These are phyloP conservation scores for Drosophila bunnanda DNA, from an alignment of 2,888 invertebrate species.

Conservation along the genomic window DNA sequence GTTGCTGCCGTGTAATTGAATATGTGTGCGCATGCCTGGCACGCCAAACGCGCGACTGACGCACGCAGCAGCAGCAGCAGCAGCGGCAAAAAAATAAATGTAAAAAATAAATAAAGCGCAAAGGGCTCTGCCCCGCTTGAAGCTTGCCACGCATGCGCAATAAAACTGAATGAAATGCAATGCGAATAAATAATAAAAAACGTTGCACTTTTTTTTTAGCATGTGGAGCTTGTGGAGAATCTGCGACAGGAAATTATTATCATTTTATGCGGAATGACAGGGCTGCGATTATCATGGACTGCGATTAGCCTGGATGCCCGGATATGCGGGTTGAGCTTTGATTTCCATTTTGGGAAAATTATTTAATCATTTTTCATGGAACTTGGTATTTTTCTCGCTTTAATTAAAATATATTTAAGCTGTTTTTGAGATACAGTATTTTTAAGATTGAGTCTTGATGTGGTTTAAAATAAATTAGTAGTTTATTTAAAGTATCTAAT, in stretches of 20 bases:
- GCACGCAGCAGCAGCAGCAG: constrained; percentile 52
- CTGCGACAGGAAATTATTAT: constrained; percentile 49
- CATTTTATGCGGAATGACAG: constrained; percentile 47
- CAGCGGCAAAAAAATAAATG: constrained; percentile 16
- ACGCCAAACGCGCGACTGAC: constrained; percentile 69
- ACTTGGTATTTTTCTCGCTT: neutral
- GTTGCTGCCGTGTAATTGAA: constrained; percentile 71
- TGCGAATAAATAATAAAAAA: constrained; percentile 23
- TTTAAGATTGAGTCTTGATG: too few species aligned
- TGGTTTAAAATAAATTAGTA: neutral
- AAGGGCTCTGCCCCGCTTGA: constrained; percentile 25
- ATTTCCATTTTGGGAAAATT: constrained; percentile 6
- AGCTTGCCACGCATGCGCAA: constrained; percentile 51
- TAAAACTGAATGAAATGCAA: constrained; percentile 37
- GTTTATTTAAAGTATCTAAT: neutral
- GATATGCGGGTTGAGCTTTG: constrained; percentile 23
- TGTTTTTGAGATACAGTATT: neutral
- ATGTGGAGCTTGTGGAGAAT: constrained; percentile 33
- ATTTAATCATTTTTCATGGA: neutral
- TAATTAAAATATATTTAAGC: too few species aligned
- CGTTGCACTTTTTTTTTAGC: constrained; percentile 12
- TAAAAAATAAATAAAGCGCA: constrained; percentile 14
- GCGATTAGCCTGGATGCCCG: constrained; percentile 33
- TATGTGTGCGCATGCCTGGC: constrained; percentile 69
- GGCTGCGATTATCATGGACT: constrained; percentile 40